Conservation (phyloP, 2,888 invertebrate species). For the Trimorus sp. region DNA sequence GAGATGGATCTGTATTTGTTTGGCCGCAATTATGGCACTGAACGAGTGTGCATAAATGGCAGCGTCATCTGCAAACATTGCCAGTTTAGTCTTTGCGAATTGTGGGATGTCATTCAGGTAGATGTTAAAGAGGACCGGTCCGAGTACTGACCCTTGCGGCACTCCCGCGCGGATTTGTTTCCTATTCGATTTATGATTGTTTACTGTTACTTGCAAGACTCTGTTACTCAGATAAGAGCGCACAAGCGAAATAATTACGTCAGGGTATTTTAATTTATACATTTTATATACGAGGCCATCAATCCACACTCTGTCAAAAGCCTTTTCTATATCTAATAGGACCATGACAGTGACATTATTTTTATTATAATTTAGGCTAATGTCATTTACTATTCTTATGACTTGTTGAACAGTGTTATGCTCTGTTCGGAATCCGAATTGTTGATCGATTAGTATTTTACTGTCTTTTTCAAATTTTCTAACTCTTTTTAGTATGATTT, state of each 20-base stretch:
- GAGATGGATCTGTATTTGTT: slow-evolving; percentile 52
- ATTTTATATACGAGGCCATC: slow-evolving; percentile 73
- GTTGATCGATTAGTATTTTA: slow-evolving; percentile 60
- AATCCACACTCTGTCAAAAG: slow-evolving; percentile 73
- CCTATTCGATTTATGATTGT: slow-evolving; percentile 12
- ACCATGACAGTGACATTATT: slow-evolving; percentile 70
- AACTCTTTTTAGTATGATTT: slow-evolving; percentile 54
- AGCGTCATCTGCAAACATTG: slow-evolving; percentile 53
- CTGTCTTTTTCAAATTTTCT: slow-evolving; percentile 56
- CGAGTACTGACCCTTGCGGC: slow-evolving; percentile 64
- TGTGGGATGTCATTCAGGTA: slow-evolving; percentile 61
- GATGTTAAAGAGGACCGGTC: slow-evolving; percentile 68
- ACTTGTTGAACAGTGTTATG: slow-evolving; percentile 74
- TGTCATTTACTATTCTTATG: slow-evolving; percentile 69
- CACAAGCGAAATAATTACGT: slow-evolving; percentile 66
- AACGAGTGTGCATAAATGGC: slow-evolving; percentile 50
- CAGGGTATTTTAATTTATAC: slow-evolving; percentile 65
- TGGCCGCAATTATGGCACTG: slow-evolving; percentile 50
- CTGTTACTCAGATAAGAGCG: slow-evolving; percentile 69
- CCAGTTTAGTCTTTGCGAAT: slow-evolving; percentile 47
- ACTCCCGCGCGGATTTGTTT: slow-evolving; percentile 54
- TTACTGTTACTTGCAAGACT: slow-evolving; percentile 66
- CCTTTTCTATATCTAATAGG: slow-evolving; percentile 66
- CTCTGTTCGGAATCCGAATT: slow-evolving; percentile 73
- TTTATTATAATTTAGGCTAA: slow-evolving; percentile 69